Percentiles rank a stretch among this genome's conserved stretches.
Evolutionary conservation across 2,888 invertebrate genomes (phyloP).

Genomic region (Cecidostiba fungosa): DNA sequence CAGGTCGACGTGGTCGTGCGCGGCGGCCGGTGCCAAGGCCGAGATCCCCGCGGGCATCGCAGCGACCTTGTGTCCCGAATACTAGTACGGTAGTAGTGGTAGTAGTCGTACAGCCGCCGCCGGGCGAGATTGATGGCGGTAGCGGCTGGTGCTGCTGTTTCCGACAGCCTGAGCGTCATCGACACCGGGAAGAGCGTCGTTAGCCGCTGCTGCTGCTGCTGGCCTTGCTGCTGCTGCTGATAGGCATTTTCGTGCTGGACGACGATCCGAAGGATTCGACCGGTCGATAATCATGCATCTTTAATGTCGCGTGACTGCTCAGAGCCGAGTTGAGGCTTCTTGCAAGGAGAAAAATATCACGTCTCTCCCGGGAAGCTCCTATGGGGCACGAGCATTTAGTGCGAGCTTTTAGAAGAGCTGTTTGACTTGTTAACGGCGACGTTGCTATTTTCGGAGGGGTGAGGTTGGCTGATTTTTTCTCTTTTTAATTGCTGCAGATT

Average conservation of each 20-base stretch:
- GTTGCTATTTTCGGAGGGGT: neutral
- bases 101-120: neutral
- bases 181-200: conserved; percentile 40
- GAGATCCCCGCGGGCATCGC: conserved; percentile 76
- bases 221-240: neutral
- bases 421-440: neutral
- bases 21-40: conserved; percentile 69
- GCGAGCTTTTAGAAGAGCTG: neutral
- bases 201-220: neutral
- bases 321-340: conserved; percentile 34
- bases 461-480: neutral
- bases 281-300: conserved; percentile 65
- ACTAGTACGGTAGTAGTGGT: neutral
- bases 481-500: too few relatives aligned
- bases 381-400: conserved; percentile 33
- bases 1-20: conserved; percentile 65
- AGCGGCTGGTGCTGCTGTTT: conserved; percentile 13
- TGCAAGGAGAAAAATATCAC: conserved; percentile 23
- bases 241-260: conserved; percentile 7
- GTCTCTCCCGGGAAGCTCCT: conserved; percentile 38
- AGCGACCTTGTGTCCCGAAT: conserved; percentile 29
- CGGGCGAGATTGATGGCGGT: conserved; percentile 26
- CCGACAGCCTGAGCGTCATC: conserved; percentile 59
- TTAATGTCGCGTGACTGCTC: conserved; percentile 66
- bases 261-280: conserved; percentile 24